Evolutionary conservation across 2,888 invertebrate genomes (phyloP), one percentile per base, ranked within the genome.

Genomic region (Agrochola circellaris): DNA sequence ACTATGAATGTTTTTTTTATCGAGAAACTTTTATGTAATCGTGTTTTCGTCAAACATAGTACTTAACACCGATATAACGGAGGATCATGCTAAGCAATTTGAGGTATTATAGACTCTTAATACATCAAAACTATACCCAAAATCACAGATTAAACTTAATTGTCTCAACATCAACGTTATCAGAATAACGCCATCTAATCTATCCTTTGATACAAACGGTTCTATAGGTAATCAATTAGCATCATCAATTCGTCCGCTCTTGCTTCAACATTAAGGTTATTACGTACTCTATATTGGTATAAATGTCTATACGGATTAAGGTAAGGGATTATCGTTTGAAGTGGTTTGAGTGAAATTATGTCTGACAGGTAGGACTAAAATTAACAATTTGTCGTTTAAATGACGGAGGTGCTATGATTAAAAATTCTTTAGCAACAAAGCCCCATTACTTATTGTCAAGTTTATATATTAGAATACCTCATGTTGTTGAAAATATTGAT

Each of bases 171-270:
- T 70, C 38, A n/a, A 58, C 45, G 34, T 34, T 64, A 84, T 80
- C 56, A 20, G 48, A 75, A 73, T 62, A 66, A 69, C 17, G 38
- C 2, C 15, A 26, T 42, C 15, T 58, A 58, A 84, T 74, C 70
- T 54, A 67, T 64, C 72, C 72, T 73, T 81, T 85, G 62, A 77
- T 70, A 73, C 56, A 45, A 30, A 38, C 11, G 38, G 26, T 67
- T 56, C 58, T 67, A 51, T 70, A 45, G 45, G 15, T 45, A 67
- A 77, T 75, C 74, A 77, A 82, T 82, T 85, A 82, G 42, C 74
- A 51, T 70, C 74, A 51, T 70, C 34, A 70, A 82, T 84, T 67
- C 13, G 23, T 23, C 7, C 9, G 13, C n/a, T 64, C n/a, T 17
- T 9, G 60, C 3, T 34, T 34, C 34, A 34, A 34, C 34, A 34